Evolutionary conservation across 92 coral and sea anemone genomes (phyloP), one percentile per base, ranked within the genome.

Genomic region (Porites cylindrica): DNA sequence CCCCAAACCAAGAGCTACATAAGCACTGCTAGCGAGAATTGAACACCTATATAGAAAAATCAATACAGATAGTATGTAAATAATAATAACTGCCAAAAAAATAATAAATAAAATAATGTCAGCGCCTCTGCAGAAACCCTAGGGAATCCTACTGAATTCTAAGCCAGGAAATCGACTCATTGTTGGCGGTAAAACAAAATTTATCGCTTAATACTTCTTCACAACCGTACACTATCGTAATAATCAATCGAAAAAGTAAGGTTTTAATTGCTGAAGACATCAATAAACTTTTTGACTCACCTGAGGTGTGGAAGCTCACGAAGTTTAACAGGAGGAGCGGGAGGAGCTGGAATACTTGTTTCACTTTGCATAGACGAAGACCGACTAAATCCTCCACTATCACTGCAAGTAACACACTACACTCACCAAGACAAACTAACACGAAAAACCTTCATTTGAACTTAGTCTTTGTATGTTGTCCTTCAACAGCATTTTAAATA

Each of bases 251-350:
- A 38, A 38, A 38, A 38, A 38, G 47, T 4, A 38, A 38, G 47
- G 47, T 38, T 38, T 38, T 38, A 38, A 38, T 38, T 4, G 6
- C 47, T 38, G 47, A 38, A 38, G 47, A 38, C 47, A 38, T 50
- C 6, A 32, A 10, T 6, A 20, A 20, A 16, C 17, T 9, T 10
- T 17, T 43, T 66, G 14, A 62, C 91, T 47, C 78, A 95, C 99
- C 95, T 93, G 68, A 97, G 85, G 80, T 95, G 96, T 51, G 96
- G 96, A 14, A 97, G 88, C 72, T 97, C 99, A 70, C 93, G 95
- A 43, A 96, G 94, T 87, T 95, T 97, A 38, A 97, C 96, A 19
- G 99, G 98, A 32, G 98, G 92, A 6, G 97, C 98, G 64, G 99
- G 99, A 21, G 95, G 93, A 26, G 99, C 98, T 79, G 97, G 94